Evolutionary conservation across 2,797 vertebrate species (phyloP).

Genomic region (Rhabdomys pumilio): DNA sequence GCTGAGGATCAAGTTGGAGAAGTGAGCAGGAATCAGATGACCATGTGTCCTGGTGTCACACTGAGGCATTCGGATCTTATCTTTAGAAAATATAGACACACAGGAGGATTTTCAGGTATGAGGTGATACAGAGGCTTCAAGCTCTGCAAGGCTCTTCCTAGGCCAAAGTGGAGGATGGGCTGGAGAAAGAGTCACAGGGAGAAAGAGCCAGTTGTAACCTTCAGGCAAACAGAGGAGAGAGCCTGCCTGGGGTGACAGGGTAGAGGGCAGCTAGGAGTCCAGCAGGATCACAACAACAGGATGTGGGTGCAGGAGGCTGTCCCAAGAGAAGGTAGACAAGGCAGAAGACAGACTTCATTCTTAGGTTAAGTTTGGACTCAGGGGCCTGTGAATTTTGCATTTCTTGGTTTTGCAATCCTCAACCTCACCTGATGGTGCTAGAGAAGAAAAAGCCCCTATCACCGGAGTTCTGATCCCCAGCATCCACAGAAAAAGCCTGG

Average conservation of each 20-base stretch:
- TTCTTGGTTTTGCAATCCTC: neutral
- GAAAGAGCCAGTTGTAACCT: neutral
- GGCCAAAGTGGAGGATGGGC: neutral
- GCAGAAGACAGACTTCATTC: neutral
- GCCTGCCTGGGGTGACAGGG: neutral
- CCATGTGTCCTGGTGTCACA: neutral
- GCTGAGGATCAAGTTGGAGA: neutral
- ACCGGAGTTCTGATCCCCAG: neutral
- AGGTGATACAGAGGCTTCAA: neutral
- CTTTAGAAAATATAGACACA: slow-evolving; percentile 59
- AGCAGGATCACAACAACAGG: rapidly evolving
- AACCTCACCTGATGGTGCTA: neutral
- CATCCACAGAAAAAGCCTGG: neutral
- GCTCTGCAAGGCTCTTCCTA: neutral
- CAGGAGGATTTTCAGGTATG: slow-evolving; percentile 54
- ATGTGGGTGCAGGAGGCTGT: neutral
- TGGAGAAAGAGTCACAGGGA: neutral
- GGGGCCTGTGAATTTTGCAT: neutral
- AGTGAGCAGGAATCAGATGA: neutral
- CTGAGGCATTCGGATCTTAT: slow-evolving; percentile 52
- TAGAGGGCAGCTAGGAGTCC: neutral
- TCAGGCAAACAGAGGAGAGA: neutral
- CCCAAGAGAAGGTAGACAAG: neutral
- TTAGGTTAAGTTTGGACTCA: neutral
- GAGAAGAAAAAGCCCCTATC: neutral